These are phyloP conservation scores for Machimus rusticus DNA, from an alignment of 2,888 invertebrate genomes.

Conservation along the genomic window DNA sequence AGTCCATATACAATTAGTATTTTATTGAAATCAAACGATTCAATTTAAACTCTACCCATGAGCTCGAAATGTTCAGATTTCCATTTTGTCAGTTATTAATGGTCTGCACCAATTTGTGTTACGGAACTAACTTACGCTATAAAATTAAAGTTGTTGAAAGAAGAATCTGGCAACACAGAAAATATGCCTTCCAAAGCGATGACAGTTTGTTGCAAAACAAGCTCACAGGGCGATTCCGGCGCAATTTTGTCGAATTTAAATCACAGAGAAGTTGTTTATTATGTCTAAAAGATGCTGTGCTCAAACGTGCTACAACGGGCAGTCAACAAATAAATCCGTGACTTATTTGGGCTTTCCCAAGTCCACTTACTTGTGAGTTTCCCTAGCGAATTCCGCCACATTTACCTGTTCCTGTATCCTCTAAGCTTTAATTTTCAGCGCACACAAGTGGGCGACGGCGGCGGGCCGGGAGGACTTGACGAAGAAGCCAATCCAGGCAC, in stretches of 20 bases:
- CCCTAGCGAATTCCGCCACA: not conserved
- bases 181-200: not conserved
- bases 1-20: too few species aligned
- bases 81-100: not conserved
- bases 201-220: not conserved
- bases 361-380: constrained; percentile 49
- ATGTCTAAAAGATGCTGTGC: constrained; percentile 51
- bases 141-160: not conserved
- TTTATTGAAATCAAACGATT: too few species aligned
- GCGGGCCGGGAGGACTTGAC: constrained; percentile 45
- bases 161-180: not conserved
- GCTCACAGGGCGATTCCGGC: not conserved
- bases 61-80: too few species aligned
- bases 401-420: not conserved
- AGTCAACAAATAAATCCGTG: constrained; percentile 48
- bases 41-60: too few species aligned
- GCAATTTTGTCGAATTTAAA: not conserved
- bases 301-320: constrained; percentile 50
- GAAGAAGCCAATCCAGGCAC: constrained; percentile 39
- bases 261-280: not conserved
- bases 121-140: too few species aligned
- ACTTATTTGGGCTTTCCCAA: constrained; percentile 51
- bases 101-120: not conserved
- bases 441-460: constrained; percentile 45
- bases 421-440: constrained; percentile 25